phyloP scores from a whole-genome alignment of 2,113 vertebrate genomes.

The Varanus komodoensis region DNA sequence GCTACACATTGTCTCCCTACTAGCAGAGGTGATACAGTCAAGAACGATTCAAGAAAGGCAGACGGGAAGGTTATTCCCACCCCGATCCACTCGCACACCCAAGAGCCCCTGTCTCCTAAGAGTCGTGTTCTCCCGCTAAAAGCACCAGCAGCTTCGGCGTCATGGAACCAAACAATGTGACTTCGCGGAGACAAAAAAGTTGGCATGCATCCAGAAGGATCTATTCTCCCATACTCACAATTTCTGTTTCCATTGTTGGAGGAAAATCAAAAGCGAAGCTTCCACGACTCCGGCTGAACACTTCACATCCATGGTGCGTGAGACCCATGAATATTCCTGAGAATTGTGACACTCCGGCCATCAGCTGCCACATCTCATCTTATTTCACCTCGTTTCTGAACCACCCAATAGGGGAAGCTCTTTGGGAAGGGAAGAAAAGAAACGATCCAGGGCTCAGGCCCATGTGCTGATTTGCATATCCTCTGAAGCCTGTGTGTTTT shows the following conservation, averaged over 20 bases:
- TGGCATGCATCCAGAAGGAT: not conserved
- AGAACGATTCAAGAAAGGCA: not conserved
- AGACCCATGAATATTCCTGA: not conserved
- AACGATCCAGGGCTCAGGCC: no score
- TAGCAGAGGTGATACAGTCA: not conserved
- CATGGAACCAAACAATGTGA: not conserved
- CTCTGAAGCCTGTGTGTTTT: no score
- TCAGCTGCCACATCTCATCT: not conserved
- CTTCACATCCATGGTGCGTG: not conserved
- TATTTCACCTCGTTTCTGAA: no score
- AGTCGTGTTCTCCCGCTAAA: not conserved
- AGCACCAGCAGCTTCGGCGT: not conserved
- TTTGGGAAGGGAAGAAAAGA: no score
- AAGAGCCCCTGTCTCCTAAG: not conserved
- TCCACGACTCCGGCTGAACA: not conserved
- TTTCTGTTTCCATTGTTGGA: not conserved
- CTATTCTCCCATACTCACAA: not conserved
- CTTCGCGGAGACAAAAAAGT: not conserved
- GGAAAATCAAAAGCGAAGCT: not conserved
- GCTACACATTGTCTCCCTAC: not conserved
- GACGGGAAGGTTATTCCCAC: not conserved
- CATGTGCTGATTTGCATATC: no score
- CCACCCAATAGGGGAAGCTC: no score
- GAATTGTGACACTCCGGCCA: not conserved
- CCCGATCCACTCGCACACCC: not conserved